phyloP scores from a whole-genome alignment of 2,888 invertebrate genomes.

The Drosophila birchii region DNA sequence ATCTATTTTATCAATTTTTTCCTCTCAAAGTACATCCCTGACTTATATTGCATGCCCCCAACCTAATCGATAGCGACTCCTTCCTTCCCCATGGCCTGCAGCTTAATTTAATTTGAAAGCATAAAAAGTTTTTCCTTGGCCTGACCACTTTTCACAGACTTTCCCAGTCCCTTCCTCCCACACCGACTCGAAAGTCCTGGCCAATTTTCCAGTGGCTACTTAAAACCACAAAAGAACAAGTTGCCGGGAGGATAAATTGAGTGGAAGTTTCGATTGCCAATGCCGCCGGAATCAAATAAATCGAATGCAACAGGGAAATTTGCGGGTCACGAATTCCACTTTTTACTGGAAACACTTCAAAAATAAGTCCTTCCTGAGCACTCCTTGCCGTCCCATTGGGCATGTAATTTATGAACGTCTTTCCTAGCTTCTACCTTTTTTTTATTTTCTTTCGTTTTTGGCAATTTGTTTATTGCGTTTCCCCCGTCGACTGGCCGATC shows the following conservation, averaged over 20 bases:
- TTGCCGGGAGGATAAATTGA: slow-evolving; percentile 58
- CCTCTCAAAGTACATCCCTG: background rate
- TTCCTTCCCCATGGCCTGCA: slow-evolving; percentile 2
- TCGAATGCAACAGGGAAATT: slow-evolving; percentile 21
- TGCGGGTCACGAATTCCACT: background rate
- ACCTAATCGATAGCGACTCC: slow-evolving; percentile 25
- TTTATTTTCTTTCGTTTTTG: background rate
- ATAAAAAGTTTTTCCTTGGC: slow-evolving; percentile 22
- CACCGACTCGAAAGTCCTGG: slow-evolving; percentile 5
- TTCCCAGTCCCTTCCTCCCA: background rate
- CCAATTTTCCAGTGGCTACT: slow-evolving; percentile 45
- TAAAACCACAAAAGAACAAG: slow-evolving; percentile 52
- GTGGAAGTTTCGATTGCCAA: slow-evolving; percentile 47
- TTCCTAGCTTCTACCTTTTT: slow-evolving; percentile 24
- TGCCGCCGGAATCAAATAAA: slow-evolving; percentile 25
- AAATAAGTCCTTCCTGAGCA: background rate
- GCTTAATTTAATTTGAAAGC: slow-evolving; percentile 49
- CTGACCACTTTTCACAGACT: slow-evolving; percentile 20
- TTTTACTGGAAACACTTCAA: slow-evolving; percentile 7
- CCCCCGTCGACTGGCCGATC: slow-evolving; percentile 42
- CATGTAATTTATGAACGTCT: slow-evolving; percentile 52
- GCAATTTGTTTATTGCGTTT: slow-evolving; percentile 60
- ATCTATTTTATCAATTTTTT: background rate
- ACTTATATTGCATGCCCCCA: background rate
- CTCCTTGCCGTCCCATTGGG: slow-evolving; percentile 20